A percentile compares a stretch with the other conserved stretches of the same genome.
phyloP scores from a whole-genome alignment of 64 coral and sea anemone species.

The Porites australiensis region DNA sequence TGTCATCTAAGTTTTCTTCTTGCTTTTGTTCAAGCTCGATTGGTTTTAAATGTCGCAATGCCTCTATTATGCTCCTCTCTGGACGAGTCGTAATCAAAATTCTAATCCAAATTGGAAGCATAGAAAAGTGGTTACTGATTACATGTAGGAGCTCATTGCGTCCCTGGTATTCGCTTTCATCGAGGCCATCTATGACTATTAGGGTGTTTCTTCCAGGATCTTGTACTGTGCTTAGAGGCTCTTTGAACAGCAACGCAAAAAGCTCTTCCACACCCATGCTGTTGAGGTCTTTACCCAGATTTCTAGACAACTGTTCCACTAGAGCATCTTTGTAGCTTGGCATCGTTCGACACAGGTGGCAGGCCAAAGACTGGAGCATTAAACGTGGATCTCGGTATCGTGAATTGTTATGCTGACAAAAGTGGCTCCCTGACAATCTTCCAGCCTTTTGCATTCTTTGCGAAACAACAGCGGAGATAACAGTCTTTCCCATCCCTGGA shows the following conservation, averaged over 20 bases:
- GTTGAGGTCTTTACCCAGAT: slow-evolving; percentile 13
- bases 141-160: slow-evolving; percentile 8
- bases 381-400: slow-evolving; percentile 22
- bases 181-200: slow-evolving; percentile 37
- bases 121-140: slow-evolving; percentile 16
- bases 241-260: slow-evolving; percentile 43
- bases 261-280: slow-evolving; percentile 35
- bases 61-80: slow-evolving; percentile 10
- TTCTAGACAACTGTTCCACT: slow-evolving; percentile 18
- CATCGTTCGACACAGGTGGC: background rate
- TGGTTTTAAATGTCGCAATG: background rate
- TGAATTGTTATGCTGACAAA: slow-evolving; percentile 23
- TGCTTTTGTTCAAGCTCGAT: background rate
- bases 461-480: slow-evolving; percentile 23
- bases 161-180: slow-evolving; percentile 37
- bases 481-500: slow-evolving; percentile 56
- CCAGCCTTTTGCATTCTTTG: slow-evolving; percentile 15
- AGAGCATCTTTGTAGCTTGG: slow-evolving; percentile 22
- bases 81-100: slow-evolving; percentile 33
- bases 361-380: slow-evolving; percentile 53
- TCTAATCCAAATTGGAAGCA: slow-evolving; percentile 12
- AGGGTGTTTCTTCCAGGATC: slow-evolving; percentile 49
- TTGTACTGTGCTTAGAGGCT: background rate
- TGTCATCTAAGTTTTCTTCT: slow-evolving; percentile 3
- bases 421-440: background rate